phyloP scores from a whole-genome alignment of 1,140 invertebrate genomes.

The Saccostrea echinata region DNA sequence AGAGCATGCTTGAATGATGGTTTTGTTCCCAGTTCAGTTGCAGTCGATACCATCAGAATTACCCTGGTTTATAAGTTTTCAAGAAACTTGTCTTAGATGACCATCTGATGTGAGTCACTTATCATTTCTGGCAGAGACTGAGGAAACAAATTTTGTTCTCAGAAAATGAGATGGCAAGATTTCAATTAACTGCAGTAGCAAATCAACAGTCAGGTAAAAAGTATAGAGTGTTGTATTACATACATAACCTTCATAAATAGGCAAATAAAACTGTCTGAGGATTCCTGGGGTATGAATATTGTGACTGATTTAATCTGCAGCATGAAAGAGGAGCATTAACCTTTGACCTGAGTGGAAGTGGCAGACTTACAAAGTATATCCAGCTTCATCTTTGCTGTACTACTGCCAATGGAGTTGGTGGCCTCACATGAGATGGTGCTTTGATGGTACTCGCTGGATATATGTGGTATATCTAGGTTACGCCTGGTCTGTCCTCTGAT shows the following conservation, averaged over 20 bases:
- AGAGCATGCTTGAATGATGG: background rate
- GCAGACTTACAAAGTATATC: conserved; percentile 79
- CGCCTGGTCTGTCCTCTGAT: conserved; percentile 89
- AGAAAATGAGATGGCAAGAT: background rate
- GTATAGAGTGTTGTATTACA: background rate
- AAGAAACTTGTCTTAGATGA: background rate
- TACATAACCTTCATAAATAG: background rate
- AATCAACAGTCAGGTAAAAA: background rate
- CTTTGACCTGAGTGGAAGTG: background rate
- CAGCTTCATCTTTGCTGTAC: conserved; percentile 90
- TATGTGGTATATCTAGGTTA: conserved; percentile 90
- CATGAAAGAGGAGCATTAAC: background rate
- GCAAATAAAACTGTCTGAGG: background rate
- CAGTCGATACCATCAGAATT: background rate
- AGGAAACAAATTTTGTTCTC: background rate
- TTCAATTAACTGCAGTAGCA: conserved; percentile 7
- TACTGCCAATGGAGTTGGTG: conserved; percentile 93
- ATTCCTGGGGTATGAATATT: background rate
- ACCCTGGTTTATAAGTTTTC: background rate
- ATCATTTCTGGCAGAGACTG: background rate
- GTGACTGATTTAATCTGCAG: background rate
- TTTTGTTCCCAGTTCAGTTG: background rate
- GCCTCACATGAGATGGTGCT: conserved; percentile 94
- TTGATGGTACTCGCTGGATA: conserved; percentile 90
- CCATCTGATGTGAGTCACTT: conserved; percentile 12